Percentiles rank a stretch among this genome's conserved stretches.
Conservation (phyloP, 2,797 vertebrate species). For the Rhabdophis nuchalis region DNA sequence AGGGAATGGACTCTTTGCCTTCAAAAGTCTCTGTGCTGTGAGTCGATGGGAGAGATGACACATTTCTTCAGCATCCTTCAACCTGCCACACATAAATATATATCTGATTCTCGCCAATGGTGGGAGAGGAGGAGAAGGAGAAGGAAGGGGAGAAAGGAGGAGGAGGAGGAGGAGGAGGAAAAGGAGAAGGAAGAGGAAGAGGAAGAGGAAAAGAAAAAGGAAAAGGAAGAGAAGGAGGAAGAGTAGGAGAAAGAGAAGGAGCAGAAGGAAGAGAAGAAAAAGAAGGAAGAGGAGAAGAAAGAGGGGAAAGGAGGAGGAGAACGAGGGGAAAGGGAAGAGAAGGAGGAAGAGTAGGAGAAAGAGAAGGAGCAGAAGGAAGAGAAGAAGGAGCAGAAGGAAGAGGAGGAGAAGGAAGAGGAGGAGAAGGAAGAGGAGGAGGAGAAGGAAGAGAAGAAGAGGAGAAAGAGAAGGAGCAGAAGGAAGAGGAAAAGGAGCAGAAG, state of each 20-base stretch:
- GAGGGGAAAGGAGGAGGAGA: no score
- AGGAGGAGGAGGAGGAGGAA: no score
- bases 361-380: rapidly evolving
- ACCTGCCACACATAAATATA: background rate
- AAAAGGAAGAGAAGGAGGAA: background rate
- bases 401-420: no score
- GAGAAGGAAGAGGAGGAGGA: no score
- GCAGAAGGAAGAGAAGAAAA: rapidly evolving
- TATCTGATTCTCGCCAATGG: background rate
- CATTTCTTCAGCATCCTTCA: background rate
- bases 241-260: background rate
- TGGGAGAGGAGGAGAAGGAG: background rate
- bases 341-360: no score
- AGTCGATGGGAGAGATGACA: background rate
- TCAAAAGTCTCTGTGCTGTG: background rate
- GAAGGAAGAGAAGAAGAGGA: no score
- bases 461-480: no score
- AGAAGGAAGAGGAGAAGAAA: no score
- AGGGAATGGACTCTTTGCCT: background rate
- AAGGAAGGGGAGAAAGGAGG: background rate
- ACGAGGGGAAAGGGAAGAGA: no score
- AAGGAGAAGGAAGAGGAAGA: no score
- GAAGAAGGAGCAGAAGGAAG: no score
- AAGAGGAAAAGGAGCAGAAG: no score
- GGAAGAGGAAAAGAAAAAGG: background rate